phyloP scores from a whole-genome alignment of 2,113 vertebrate genomes.

The Pyrgilauda ruficollis region DNA sequence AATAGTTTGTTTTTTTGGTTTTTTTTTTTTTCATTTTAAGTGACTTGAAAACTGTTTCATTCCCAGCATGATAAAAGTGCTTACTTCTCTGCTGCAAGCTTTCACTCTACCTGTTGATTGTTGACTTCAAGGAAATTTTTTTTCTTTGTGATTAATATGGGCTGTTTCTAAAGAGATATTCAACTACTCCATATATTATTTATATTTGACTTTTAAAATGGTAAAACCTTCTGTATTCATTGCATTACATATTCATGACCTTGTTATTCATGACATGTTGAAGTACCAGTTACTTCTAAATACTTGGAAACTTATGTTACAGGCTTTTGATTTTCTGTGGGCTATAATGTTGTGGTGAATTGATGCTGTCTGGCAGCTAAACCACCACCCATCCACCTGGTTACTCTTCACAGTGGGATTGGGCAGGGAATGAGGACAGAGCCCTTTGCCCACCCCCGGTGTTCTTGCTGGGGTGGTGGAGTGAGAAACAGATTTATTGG shows the following conservation, averaged over 20 bases:
- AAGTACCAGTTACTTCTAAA: not conserved
- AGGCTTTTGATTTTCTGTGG: not conserved
- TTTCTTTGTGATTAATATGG: not conserved
- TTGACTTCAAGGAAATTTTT: not conserved
- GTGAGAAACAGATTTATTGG: not conserved
- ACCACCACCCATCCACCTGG: too few species aligned
- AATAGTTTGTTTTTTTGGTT: not conserved
- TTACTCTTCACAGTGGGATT: not conserved
- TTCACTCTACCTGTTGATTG: not conserved
- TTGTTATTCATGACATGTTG: not conserved
- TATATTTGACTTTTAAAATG: not conserved
- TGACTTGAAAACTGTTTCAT: not conserved
- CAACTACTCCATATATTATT: not conserved
- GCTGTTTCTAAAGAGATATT: not conserved
- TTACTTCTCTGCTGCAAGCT: not conserved
- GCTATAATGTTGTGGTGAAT: not conserved
- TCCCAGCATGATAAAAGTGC: not conserved
- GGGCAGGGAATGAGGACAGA: not conserved
- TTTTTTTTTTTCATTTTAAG: not conserved
- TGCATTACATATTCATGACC: not conserved
- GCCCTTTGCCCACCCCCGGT: not conserved
- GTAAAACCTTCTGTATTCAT: not conserved
- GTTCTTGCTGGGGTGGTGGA: not conserved
- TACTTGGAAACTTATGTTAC: not conserved
- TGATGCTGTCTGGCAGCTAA: not conserved